A percentile compares a stretch with the other conserved stretches of the same genome.
These are phyloP conservation scores for Drosophila melanica DNA, from an alignment of 1,140 invertebrate species.

Conservation along the genomic window DNA sequence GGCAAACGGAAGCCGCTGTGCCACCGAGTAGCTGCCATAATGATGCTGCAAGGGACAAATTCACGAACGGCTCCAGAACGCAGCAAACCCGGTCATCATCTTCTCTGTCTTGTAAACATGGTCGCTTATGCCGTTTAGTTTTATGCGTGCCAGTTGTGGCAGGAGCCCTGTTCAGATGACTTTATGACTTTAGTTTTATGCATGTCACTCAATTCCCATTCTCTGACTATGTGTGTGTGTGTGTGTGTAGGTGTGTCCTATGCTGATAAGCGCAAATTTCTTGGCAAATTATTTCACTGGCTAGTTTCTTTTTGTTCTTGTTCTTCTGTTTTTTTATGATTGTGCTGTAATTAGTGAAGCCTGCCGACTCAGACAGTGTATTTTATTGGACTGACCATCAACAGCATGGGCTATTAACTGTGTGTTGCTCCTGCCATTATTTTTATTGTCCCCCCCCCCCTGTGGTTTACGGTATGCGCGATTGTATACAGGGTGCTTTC, in stretches of 20 bases:
- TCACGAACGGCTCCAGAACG: neutral
- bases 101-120: constrained; percentile 43
- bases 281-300: constrained; percentile 55
- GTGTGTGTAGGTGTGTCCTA: constrained; percentile 2
- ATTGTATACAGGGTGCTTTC: constrained; percentile 20
- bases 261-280: constrained; percentile 46
- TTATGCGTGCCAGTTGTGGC: constrained; percentile 19
- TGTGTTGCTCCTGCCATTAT: constrained; percentile 18
- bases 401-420: constrained; percentile 18
- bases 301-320: neutral
- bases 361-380: constrained; percentile 14
- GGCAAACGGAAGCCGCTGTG: constrained; percentile 47
- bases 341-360: constrained; percentile 33
- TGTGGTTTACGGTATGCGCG: neutral
- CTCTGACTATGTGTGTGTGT: neutral
- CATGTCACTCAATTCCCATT: constrained; percentile 34
- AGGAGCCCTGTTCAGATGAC: constrained; percentile 9
- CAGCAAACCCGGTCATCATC: constrained; percentile 19
- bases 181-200: constrained; percentile 55
- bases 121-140: constrained; percentile 47
- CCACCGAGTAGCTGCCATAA: constrained; percentile 20
- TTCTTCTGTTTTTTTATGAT: constrained; percentile 30
- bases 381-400: constrained; percentile 20
- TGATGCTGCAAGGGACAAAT: constrained; percentile 23
- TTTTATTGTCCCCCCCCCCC: constrained; percentile 18